Evolutionary conservation across 2,797 vertebrate species (phyloP).

Genomic region (Cyprinodon diabolis): DNA sequence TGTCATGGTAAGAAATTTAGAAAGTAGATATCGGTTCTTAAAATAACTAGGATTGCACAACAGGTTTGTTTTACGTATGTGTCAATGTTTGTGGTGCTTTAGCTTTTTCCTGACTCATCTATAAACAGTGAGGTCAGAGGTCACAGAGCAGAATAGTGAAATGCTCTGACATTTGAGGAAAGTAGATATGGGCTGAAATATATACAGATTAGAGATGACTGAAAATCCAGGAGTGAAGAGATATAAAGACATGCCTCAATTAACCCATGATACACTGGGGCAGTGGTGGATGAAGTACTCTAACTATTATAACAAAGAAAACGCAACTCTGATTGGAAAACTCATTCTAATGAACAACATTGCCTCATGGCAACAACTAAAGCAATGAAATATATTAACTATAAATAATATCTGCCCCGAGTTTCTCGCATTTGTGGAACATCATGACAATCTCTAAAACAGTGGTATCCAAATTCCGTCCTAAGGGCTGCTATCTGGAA

Average conservation of each 20-base stretch:
- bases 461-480: too few species aligned
- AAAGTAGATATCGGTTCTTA: not conserved
- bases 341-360: too few species aligned
- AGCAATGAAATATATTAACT: too few species aligned
- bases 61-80: not conserved
- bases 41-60: not conserved
- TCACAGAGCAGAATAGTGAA: not conserved
- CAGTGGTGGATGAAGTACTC: not conserved
- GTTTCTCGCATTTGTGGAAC: too few species aligned
- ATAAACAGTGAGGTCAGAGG: conserved; percentile 4
- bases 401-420: too few species aligned
- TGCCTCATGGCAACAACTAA: too few species aligned
- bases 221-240: not conserved
- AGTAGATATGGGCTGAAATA: not conserved
- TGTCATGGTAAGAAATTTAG: not conserved
- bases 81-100: not conserved
- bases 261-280: not conserved
- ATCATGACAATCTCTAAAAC: too few species aligned
- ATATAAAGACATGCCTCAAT: not conserved
- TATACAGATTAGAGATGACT: not conserved
- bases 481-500: too few species aligned
- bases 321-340: too few species aligned
- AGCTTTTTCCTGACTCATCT: not conserved
- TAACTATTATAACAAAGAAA: too few species aligned
- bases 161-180: not conserved